Base-by-base conservation (phyloP, 2,888 invertebrate genomes). In the Salpingus planirostris region DNA sequence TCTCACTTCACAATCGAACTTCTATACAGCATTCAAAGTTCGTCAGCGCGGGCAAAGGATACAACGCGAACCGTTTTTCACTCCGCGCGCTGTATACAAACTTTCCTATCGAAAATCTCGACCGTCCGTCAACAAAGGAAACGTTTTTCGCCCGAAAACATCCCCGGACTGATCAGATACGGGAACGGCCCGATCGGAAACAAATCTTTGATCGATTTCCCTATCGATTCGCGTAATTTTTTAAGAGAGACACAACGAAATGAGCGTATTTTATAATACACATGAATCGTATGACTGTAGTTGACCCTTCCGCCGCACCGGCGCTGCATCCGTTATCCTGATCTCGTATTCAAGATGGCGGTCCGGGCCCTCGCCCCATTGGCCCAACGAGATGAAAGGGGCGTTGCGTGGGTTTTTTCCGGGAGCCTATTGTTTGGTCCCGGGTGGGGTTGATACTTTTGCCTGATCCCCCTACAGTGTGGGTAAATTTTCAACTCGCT, bases 171-270 rank as follows among this genome's bases (percentile, higher is more conserved):
- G n/a, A n/a, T n/a, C n/a, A n/a, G n/a, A n/a, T n/a, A n/a, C n/a
- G n/a, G n/a, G n/a, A n/a, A n/a, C n/a, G n/a, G n/a, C n/a, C n/a
- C n/a, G n/a, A n/a, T n/a, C n/a, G n/a, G n/a, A n/a, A n/a, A 8
- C 18, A 18, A 18, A 18, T 6, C 8, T 18, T 18, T 36, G 28
- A 54, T 53, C 47, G 52, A 55, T 54, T 52, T 46, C 43, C 33
- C 32, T 43, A 55, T 58, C 49, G 57, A 59, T 57, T 55, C 49
- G 38, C 55, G 57, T 52, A 54, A 52, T 51, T 55, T 60, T 57
- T 50, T 36, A 48, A 47, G 52, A 49, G 55, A 53, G 50, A 46
- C 51, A 38, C 46, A 40, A 26, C 44, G 44, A 52, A 52, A 51
- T 52, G 23, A 6, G 56, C 54, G 58, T 52, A 54, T 48, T 47